Conservation (phyloP, 2,113 vertebrate species). For the Bubalus kerabau region DNA sequence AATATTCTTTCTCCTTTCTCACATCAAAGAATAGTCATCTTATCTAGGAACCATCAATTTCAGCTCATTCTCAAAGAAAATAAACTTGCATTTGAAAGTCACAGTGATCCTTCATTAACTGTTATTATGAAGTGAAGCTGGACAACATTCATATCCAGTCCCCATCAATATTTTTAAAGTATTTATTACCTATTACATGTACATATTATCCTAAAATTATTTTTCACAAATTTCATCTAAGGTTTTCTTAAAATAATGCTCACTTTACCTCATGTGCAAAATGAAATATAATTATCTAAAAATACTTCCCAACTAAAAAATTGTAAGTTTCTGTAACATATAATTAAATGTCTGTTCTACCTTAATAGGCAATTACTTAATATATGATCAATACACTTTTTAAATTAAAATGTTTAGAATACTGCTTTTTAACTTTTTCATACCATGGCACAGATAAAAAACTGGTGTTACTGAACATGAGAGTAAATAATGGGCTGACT, state of each 20-base stretch:
- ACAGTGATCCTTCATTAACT: not conserved
- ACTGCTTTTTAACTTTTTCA: not conserved
- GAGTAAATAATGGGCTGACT: not conserved
- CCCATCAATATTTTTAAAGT: not conserved
- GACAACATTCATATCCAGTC: not conserved
- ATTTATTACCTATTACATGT: not conserved
- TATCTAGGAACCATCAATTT: conserved; percentile 33
- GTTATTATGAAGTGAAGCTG: not conserved
- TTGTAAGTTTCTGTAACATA: not conserved
- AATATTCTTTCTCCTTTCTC: conserved; percentile 20
- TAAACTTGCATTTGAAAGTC: conserved; percentile 27
- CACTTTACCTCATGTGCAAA: not conserved
- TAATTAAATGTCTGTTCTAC: not conserved
- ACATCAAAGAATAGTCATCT: conserved; percentile 22
- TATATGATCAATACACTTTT: not conserved
- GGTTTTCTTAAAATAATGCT: not conserved
- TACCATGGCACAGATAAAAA: not conserved
- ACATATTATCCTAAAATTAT: not conserved
- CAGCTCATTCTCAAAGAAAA: conserved; percentile 46
- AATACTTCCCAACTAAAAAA: not conserved
- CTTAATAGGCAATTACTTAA: not conserved
- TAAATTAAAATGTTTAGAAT: not conserved
- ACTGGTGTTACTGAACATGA: not conserved
- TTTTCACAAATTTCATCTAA: not conserved
- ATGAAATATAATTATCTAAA: not conserved